Conservation (phyloP, 2,797 vertebrate species). For the Cossypha polioptera region DNA sequence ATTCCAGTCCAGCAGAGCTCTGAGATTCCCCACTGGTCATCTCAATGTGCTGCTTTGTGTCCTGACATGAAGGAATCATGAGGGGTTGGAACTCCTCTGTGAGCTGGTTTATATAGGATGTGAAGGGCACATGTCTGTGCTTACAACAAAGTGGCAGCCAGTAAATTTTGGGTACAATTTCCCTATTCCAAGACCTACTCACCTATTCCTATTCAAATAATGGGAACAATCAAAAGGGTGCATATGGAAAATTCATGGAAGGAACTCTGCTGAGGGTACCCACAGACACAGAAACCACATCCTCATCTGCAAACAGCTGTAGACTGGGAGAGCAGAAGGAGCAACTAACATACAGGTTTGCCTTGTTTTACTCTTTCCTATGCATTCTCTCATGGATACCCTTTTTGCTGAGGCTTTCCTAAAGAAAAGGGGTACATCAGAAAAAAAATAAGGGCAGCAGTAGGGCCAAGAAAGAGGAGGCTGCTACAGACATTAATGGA, state of each 20-base stretch:
- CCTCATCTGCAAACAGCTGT: background rate
- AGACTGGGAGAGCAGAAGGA: background rate
- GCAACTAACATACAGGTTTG: background rate
- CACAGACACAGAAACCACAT: background rate
- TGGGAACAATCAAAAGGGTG: background rate
- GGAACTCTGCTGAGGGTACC: background rate
- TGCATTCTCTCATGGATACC: background rate
- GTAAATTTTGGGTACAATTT: background rate
- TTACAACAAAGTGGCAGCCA: background rate
- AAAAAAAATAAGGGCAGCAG: background rate
- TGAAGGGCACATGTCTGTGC: background rate
- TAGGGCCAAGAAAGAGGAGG: background rate
- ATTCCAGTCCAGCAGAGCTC: background rate
- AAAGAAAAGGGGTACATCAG: background rate
- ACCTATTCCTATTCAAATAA: background rate
- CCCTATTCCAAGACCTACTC: background rate
- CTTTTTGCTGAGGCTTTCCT: background rate
- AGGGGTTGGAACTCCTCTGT: background rate
- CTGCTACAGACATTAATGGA: background rate
- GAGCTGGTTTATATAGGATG: too few relatives aligned
- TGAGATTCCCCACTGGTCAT: background rate
- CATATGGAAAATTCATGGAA: background rate
- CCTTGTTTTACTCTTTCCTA: background rate
- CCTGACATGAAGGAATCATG: background rate
- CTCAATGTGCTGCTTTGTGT: background rate